Evolutionary conservation across 1,140 invertebrate genomes (phyloP), one percentile per base, ranked within the genome.

Genomic region (Colletes gigas): DNA sequence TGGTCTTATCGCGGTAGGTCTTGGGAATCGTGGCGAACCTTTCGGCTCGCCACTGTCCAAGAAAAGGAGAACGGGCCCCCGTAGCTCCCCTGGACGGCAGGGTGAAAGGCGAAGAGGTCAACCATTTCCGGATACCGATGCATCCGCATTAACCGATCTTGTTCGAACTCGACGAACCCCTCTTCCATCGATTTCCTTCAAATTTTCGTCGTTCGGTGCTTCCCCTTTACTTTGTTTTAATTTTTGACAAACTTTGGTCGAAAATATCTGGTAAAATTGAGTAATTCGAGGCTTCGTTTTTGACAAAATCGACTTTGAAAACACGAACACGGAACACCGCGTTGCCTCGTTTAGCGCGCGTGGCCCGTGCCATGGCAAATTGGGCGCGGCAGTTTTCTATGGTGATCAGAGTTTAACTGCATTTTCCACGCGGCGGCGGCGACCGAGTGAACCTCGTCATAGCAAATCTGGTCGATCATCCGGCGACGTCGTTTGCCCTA

Each of bases 321-420:
- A 30, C 30, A 50, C 59, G 9, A 52, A 54, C n/a, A 41, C 52
- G 65, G 70, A 70, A 77, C 68, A 68, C 69, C 63, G 78, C 69
- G 83, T 85, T 82, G 78, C 73, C 74, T 82, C 68, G 74, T 81
- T 85, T 85, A 71, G 68, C 70, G 4, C 50, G 17, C 70, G 14
- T 54, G 62, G 14, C 41, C 21, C 77, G 41, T 47, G 47, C 41
- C 30, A n/a, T 41, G 19, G 74, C 69, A 67, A 86, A 85, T 80
- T 82, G 79, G 80, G 52, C 39, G 71, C 63, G 83, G 41, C 75
- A 83, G 77, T 85, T 86, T 86, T 86, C 81, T 86, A 80, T 60
- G 67, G 71, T 68, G 84, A 86, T 85, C 76, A 44, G 71, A 68
- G 83, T 75, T 85, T 85, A 85, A 85, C 83, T 74, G 78, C 62